Evolutionary conservation across 35 echinoderm and acorn worm species (phyloP), one percentile per base, ranked within the genome.

Genomic region (Ptychodera flava): DNA sequence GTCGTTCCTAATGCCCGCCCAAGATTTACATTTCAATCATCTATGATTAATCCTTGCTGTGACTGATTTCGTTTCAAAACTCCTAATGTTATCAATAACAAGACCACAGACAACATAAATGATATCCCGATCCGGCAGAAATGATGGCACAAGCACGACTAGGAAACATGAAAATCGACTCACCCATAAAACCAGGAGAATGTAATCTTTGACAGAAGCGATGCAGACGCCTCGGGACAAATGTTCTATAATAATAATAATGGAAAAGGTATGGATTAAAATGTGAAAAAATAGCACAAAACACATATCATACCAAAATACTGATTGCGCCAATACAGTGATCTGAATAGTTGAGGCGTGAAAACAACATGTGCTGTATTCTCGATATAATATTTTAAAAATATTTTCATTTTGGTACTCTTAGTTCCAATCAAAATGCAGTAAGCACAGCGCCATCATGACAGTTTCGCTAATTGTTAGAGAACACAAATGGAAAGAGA

Each of bases 141-240:
- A 12, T 64, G 22, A 64, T 84, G 16, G 6, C 2, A n/a, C 32
- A 27, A 12, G 27, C 35, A 28, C 28, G 10, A 34, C 6, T 34
- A 14, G 14, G 30, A 30, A 30, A 83, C 6, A 14, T 27, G 14
- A 27, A 83, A 33, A 83, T 83, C 16, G 33, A 33, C 81, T 86
- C 88, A 97, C 94, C 94, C 86, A 80, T 89, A 88, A 75, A 93
- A 97, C 94, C 94, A 97, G 86, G 88, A 91, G 81, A 91, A 97
- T 64, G 94, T 97, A 29, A 93, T 29, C 29, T 77, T 79, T 1
- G 94, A 97, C 30, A 93, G 35, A 77, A 93, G 93, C 6, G 94
- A 93, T 30, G 91, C 94, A 77, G 80, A 64, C 31, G 77, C 78
- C 83, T 97, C 94, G 34, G 94, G 94, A 84, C 88, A 97, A 22